phyloP scores from a whole-genome alignment of 2,113 vertebrate species.

The Tangachromis dhanisi region DNA sequence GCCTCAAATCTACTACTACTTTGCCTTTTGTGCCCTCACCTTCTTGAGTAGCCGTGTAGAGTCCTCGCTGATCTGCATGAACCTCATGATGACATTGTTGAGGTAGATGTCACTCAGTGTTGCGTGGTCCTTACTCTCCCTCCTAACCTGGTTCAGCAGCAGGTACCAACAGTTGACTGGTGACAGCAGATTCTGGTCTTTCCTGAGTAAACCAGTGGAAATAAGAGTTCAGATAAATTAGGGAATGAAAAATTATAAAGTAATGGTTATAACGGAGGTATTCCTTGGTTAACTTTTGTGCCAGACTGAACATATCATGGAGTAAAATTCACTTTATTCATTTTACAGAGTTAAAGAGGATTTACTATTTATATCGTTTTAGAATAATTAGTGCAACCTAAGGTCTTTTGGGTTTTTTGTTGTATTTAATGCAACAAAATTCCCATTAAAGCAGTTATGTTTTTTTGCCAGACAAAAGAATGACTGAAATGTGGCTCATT shows the following conservation, averaged over 20 bases:
- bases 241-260: background rate
- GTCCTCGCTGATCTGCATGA: constrained; percentile 99
- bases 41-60: constrained; percentile 98
- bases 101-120: constrained; percentile 96
- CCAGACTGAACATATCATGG: accelerated
- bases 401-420: accelerated
- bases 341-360: background rate
- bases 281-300: background rate
- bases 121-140: constrained; percentile 97
- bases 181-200: constrained; percentile 95
- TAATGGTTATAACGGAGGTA: background rate
- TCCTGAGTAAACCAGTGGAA: constrained; percentile 68
- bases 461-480: background rate
- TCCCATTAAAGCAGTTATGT: background rate
- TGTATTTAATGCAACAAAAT: background rate
- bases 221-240: background rate
- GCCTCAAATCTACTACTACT: background rate
- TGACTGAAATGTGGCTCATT: background rate
- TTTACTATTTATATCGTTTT: accelerated
- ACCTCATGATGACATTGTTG: constrained; percentile 98
- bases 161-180: constrained; percentile 99
- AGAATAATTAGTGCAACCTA: background rate
- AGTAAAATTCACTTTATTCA: background rate
- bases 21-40: constrained; percentile 61
- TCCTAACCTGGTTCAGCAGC: constrained; percentile 93